Evolutionary conservation across 2,797 vertebrate genomes (phyloP), one percentile per base, ranked within the genome.

Genomic region (Oreortyx pictus): DNA sequence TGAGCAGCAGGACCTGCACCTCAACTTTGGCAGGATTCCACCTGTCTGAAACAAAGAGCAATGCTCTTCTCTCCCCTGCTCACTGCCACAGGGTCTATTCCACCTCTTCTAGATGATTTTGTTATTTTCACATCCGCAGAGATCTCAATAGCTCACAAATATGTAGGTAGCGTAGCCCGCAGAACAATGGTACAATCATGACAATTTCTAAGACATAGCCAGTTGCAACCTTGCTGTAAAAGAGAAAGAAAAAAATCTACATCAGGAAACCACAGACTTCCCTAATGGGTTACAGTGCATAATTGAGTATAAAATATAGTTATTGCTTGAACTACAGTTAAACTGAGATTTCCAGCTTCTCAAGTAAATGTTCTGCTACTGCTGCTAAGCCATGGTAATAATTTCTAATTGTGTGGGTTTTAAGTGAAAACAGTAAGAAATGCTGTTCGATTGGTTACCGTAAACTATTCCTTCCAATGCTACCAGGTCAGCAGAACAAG

Each of bases 231-330:
- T 86, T 80, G 49, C 86, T 76, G 60, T 83, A 89, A 85, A 67
- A 80, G 31, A 92, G 85, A 86, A 91, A 7, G 29, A 67, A 59
- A 29, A 66, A 17, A 37, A 29, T 14, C 62, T 89, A 11, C 88
- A 94, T 94, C 94, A 95, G 93, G 95, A 96, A 96, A 93, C 95
- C 95, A 89, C 92, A 97, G 95, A 93, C 94, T 96, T 97, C 96
- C 96, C 96, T 96, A 96, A 96, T 92, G 89, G 93, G 92, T 90
- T 96, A 93, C 92, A 92, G 89, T 62, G 93, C 90, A 95, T 97
- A 97, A 97, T 95, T 97, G 95, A 96, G 92, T 95, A 96, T 96
- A 97, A 97, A 97, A 94, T 96, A 96, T 96, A 95, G 92, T 96
- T 97, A 96, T 95, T 89, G 92, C 95, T 81, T 97, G 96, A 97